Conservation (phyloP, 2,113 vertebrate species). For the Cathartes aura region DNA sequence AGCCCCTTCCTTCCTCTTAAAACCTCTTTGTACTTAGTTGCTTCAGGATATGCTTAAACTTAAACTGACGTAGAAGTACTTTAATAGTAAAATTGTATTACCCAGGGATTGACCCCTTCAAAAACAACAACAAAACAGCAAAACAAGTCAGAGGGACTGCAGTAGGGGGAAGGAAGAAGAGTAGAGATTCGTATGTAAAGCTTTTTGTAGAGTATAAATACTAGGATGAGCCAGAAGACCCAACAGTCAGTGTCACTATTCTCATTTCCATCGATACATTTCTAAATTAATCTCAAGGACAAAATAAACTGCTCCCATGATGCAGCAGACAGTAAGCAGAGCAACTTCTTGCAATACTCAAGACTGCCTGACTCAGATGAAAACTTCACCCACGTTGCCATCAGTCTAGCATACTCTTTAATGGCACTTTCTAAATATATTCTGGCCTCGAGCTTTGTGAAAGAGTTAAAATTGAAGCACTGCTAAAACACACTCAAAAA, state of each 20-base stretch:
- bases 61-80: neutral
- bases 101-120: neutral
- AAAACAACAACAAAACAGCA: neutral
- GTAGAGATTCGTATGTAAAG: fast-evolving
- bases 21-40: neutral
- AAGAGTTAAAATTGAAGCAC: neutral
- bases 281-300: neutral
- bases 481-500: neutral
- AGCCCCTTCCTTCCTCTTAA: neutral
- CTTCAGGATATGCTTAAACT: neutral
- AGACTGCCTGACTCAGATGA: neutral
- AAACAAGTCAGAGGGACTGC: neutral
- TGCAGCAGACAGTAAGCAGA: neutral
- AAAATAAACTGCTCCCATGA: neutral
- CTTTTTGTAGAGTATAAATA: neutral
- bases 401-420: neutral
- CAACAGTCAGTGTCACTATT: neutral
- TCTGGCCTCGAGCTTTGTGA: neutral
- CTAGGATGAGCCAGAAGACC: neutral
- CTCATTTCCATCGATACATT: neutral
- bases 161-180: neutral
- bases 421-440: neutral
- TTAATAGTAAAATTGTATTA: neutral
- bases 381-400: neutral
- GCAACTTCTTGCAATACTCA: neutral